A percentile compares a stretch with the other conserved stretches of the same genome.
These are phyloP conservation scores for Chydorus sphaericus DNA, from an alignment of 2,888 invertebrate species.

Conservation along the genomic window DNA sequence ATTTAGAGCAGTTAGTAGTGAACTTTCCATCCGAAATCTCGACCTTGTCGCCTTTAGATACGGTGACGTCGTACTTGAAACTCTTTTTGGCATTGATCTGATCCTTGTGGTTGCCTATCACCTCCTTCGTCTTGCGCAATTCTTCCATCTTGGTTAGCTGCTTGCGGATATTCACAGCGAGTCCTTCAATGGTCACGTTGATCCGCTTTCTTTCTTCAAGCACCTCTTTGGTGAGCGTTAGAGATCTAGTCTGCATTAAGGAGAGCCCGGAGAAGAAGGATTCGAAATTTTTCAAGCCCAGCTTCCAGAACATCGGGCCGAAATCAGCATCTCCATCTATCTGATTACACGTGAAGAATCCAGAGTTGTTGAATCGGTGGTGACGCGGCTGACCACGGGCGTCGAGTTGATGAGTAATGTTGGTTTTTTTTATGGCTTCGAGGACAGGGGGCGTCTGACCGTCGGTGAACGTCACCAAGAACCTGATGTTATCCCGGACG, in stretches of 20 bases:
- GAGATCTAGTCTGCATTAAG: slow-evolving; percentile 15
- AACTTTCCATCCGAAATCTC: slow-evolving; percentile 13
- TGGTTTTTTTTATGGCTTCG: neutral
- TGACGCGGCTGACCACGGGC: neutral
- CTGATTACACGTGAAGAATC: neutral
- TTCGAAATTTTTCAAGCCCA: slow-evolving; percentile 16
- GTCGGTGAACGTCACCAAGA: neutral
- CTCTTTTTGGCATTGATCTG: slow-evolving; percentile 18
- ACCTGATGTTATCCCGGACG: neutral
- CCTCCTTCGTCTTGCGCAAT: slow-evolving; percentile 16
- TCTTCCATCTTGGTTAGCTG: slow-evolving; percentile 15
- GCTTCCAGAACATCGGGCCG: slow-evolving; percentile 17
- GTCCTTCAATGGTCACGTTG: slow-evolving; percentile 15
- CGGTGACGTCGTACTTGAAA: slow-evolving; percentile 18
- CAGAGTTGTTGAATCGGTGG: neutral
- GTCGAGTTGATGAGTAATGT: neutral
- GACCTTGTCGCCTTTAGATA: slow-evolving; percentile 15
- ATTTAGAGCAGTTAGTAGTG: slow-evolving; percentile 21
- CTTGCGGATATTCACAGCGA: slow-evolving; percentile 17
- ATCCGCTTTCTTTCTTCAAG: slow-evolving; percentile 18
- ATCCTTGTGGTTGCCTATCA: slow-evolving; percentile 16
- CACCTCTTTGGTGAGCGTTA: slow-evolving; percentile 18
- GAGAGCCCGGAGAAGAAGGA: slow-evolving; percentile 17
- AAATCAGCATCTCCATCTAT: neutral
- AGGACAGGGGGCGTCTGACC: neutral